A percentile compares a stretch with the other conserved stretches of the same genome.
These are phyloP conservation scores for Basileuterus tristriatus DNA, from an alignment of 2,797 vertebrate genomes.

Conservation along the genomic window DNA sequence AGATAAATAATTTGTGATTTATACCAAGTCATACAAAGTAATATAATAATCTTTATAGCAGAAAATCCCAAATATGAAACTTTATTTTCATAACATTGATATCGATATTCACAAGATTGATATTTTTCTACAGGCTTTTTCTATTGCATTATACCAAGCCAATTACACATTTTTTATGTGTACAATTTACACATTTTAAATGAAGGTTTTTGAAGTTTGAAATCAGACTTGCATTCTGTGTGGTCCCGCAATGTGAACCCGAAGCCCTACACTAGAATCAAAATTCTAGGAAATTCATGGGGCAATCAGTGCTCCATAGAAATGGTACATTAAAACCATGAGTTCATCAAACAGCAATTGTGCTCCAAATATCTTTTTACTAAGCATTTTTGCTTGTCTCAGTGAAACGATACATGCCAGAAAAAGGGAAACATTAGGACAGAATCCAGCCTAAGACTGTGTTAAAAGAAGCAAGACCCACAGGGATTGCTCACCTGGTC, in stretches of 20 bases:
- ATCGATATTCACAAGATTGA: background rate
- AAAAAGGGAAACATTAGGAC: background rate
- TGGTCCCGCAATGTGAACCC: background rate
- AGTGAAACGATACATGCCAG: background rate
- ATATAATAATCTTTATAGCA: background rate
- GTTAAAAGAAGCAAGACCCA: rapidly evolving
- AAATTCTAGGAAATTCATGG: background rate
- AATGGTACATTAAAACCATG: background rate
- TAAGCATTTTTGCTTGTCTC: background rate
- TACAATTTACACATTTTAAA: background rate
- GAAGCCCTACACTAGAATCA: background rate
- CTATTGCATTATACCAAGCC: background rate
- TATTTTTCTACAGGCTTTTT: background rate
- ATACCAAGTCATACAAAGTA: background rate
- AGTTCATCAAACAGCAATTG: background rate
- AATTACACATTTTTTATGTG: background rate
- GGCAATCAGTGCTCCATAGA: background rate
- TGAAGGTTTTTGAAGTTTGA: background rate
- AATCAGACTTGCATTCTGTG: background rate
- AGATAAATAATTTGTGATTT: background rate
- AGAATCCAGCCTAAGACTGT: background rate
- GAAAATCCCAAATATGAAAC: background rate
- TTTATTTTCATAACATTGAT: background rate
- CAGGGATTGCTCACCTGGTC: slow-evolving; percentile 85
- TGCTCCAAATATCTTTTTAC: background rate